phyloP scores from a whole-genome alignment of 2,888 invertebrate species.

The Cheilosia vulpina region DNA sequence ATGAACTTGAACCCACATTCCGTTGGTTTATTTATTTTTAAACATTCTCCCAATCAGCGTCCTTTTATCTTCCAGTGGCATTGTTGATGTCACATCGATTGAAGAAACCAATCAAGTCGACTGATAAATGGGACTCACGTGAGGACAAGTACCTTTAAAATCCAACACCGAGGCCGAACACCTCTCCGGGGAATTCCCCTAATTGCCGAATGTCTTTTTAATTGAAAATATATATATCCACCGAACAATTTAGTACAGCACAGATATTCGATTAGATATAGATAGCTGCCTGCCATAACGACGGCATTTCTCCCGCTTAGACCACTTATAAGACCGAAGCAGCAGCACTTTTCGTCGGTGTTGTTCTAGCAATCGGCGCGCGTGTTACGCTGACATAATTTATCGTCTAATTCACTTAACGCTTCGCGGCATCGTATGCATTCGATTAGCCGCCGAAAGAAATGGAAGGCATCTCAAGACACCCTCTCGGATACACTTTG shows the following conservation, averaged over 20 bases:
- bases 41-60: conserved; percentile 3
- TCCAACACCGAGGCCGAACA: not conserved
- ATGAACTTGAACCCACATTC: not conserved
- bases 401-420: conserved; percentile 75
- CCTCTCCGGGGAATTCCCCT: conserved; percentile 53
- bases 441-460: conserved; percentile 64
- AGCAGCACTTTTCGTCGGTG: conserved; percentile 20
- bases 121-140: conserved; percentile 66
- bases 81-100: conserved; percentile 40
- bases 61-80: not conserved
- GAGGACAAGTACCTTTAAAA: conserved; percentile 26
- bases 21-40: conserved; percentile 24
- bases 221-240: conserved; percentile 71
- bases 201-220: conserved; percentile 73
- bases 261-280: conserved; percentile 59
- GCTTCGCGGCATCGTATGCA: conserved; percentile 70
- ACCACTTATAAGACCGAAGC: conserved; percentile 58
- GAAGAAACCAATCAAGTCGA: conserved; percentile 49
- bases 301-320: conserved; percentile 5
- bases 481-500: conserved; percentile 29
- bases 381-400: conserved; percentile 73
- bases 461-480: conserved; percentile 54
- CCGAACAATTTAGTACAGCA: conserved; percentile 56
- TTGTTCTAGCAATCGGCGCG: conserved; percentile 39
- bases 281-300: not conserved